These are phyloP conservation scores for Eclectus roratus DNA, from an alignment of 2,113 vertebrate species.

Conservation along the genomic window DNA sequence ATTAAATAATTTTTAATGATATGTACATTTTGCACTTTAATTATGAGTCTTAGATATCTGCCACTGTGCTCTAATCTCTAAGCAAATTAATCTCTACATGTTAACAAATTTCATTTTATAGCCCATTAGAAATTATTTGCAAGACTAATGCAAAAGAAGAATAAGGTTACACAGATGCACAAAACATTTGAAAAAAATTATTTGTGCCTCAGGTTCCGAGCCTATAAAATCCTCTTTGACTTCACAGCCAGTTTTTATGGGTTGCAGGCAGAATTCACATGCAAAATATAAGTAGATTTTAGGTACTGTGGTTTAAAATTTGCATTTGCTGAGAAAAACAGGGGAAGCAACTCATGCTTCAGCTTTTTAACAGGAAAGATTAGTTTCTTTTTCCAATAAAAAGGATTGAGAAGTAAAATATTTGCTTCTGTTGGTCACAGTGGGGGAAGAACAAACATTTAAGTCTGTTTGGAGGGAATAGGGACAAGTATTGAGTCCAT, in stretches of 20 bases:
- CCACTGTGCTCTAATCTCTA: neutral
- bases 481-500: neutral
- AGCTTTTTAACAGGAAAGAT: neutral
- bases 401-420: neutral
- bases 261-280: neutral
- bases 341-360: neutral
- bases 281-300: conserved; percentile 9
- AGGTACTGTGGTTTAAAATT: neutral
- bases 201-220: neutral
- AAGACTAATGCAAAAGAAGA: neutral
- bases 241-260: neutral
- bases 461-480: neutral
- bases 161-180: neutral
- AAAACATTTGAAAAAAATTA: rapidly evolving
- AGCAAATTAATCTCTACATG: neutral
- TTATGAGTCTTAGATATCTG: neutral
- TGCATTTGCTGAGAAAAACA: neutral
- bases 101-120: neutral
- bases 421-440: neutral
- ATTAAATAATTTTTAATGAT: neutral
- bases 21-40: neutral
- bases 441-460: neutral
- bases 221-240: conserved; percentile 6
- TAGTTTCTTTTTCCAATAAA: neutral
- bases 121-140: neutral